Evolutionary conservation across 2,113 vertebrate species (phyloP).

Genomic region (Circaetus gallicus): DNA sequence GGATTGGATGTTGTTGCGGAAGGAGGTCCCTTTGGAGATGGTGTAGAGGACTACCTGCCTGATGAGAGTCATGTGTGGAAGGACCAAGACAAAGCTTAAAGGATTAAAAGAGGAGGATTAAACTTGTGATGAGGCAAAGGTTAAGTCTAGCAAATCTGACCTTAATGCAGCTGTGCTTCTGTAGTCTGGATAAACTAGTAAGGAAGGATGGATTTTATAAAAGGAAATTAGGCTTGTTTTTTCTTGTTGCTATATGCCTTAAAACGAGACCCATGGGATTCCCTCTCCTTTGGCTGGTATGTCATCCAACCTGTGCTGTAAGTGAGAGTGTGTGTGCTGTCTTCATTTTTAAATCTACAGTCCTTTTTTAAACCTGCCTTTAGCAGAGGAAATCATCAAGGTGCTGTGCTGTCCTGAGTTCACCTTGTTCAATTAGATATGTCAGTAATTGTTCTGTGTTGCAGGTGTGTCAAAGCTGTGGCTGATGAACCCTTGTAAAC

Average conservation of each 20-base stretch:
- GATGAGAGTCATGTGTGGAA: background rate
- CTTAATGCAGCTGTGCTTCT: background rate
- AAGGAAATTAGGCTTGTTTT: background rate
- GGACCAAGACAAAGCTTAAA: background rate
- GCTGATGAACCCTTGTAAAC: background rate
- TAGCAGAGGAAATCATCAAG: background rate
- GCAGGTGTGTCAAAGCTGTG: background rate
- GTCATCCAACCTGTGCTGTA: background rate
- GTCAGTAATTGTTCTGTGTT: background rate
- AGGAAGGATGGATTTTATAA: background rate
- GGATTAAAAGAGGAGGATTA: background rate
- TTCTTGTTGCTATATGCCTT: background rate
- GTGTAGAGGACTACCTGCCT: background rate
- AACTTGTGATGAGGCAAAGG: background rate
- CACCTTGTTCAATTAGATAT: background rate
- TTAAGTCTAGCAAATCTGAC: background rate
- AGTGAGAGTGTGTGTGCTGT: background rate
- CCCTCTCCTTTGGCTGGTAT: background rate
- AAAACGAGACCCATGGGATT: background rate
- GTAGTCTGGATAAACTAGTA: background rate
- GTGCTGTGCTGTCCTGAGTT: constrained; percentile 7
- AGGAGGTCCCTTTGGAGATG: background rate
- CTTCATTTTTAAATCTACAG: background rate
- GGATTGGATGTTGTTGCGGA: background rate
- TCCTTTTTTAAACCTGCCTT: background rate